Conservation (phyloP, 2,113 vertebrate genomes). For the Leptobrachium leishanense region DNA sequence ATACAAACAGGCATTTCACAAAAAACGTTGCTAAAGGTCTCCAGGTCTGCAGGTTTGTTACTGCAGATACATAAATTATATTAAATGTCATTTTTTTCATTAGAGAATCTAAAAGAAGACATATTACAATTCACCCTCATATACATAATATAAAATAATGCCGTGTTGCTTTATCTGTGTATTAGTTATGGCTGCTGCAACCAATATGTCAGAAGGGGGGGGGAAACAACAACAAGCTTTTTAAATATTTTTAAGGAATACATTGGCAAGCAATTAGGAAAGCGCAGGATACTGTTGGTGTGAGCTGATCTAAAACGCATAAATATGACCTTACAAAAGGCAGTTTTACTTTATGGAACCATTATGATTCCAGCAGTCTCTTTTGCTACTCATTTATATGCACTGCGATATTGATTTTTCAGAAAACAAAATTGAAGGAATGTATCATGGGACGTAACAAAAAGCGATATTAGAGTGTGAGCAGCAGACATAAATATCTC, state of each 20-base stretch:
- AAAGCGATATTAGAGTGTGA: background rate
- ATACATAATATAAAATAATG: too few relatives aligned
- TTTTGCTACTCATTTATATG: constrained; percentile 21
- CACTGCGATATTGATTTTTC: constrained; percentile 35
- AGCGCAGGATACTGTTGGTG: too few relatives aligned
- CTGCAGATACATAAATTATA: background rate
- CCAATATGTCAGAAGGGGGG: too few relatives aligned
- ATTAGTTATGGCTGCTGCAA: too few relatives aligned
- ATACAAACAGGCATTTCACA: background rate
- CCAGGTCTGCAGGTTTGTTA: background rate
- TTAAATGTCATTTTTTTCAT: background rate
- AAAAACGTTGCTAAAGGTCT: background rate
- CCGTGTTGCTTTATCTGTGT: too few relatives aligned
- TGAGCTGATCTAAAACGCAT: too few relatives aligned
- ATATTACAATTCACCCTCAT: too few relatives aligned
- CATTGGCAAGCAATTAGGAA: too few relatives aligned
- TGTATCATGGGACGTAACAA: background rate
- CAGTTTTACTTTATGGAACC: background rate
- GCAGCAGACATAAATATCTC: constrained; percentile 2
- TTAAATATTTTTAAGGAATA: too few relatives aligned
- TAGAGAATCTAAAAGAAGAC: too few relatives aligned
- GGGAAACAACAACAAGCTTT: too few relatives aligned
- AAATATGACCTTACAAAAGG: background rate
- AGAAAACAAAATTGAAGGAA: constrained; percentile 21
- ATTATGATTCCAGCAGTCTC: background rate